Evolutionary conservation across 2,888 invertebrate genomes (phyloP), one percentile per base, ranked within the genome.

Genomic region (Spisula solida): DNA sequence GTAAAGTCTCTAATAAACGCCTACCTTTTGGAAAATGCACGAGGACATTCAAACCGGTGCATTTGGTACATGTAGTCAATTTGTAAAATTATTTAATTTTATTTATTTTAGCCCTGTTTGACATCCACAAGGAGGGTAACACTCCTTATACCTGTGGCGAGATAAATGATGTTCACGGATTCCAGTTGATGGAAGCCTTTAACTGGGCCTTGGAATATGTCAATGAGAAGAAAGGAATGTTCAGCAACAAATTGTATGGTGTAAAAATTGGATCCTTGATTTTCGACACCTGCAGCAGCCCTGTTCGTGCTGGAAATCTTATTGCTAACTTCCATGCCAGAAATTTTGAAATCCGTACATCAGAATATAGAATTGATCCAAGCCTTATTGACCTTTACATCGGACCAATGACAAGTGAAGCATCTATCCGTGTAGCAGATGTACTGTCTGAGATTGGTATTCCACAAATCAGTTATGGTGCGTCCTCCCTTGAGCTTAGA

Each of bases 381-480:
- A 89, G 88, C 29, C 86, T 92, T 25, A 93, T 96, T 85, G 94
- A 94, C 56, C 91, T 93, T 8, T 96, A 95, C 81, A 92, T 96
- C 18, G 96, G 95, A 29, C 94, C 95, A 0, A 94, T 95, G 89
- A 94, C 94, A 80, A 95, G 94, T 31, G 95, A 94, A 70, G 92
- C 95, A 1, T 93, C 95, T 1, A 93, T 95, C 51, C 87, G 94
- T 5, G 95, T 95, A 16, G 95, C 96, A 16, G 95, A 95, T 81
- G 93, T 96, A 29, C 90, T 96, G 18, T 93, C 92, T 18, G 93
- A 94, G 34, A 82, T 96, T 8, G 94, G 94, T 8, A 94, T 96
- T 20, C 96, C 96, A 1, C 96, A 96, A 92, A 95, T 96, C 31
- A 95, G 95, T 84, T 96, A 96, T 80, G 96, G 95, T 20, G 95